These are phyloP conservation scores for Gisinianus flammeolus DNA, from an alignment of 2,888 invertebrate species.

Conservation along the genomic window DNA sequence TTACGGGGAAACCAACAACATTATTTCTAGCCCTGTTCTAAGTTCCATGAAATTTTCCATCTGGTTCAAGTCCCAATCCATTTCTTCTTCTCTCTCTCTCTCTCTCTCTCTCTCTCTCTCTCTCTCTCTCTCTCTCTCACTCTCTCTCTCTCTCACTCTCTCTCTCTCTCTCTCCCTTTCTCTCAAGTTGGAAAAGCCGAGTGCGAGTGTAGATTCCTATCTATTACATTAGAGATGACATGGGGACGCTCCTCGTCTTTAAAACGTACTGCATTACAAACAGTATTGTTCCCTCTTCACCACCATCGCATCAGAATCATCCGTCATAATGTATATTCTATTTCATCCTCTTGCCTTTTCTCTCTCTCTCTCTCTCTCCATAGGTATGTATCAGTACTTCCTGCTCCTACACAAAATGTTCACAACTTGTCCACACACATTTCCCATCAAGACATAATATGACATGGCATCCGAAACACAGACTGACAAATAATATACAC, in stretches of 20 bases:
- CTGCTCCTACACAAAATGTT: neutral
- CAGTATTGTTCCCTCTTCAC: conserved; percentile 22
- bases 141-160: neutral
- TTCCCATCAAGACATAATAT: too few relatives aligned
- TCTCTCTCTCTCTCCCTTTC: too few relatives aligned
- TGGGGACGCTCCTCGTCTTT: conserved; percentile 19
- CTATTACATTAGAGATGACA: conserved; percentile 38
- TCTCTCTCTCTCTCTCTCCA: too few relatives aligned
- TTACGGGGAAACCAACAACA: conserved; percentile 39
- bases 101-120: neutral
- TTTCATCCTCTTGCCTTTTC: neutral
- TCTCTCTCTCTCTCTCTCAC: neutral
- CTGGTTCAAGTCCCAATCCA: conserved; percentile 32
- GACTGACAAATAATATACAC: too few relatives aligned
- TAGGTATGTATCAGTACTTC: neutral
- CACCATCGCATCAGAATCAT: conserved; percentile 8
- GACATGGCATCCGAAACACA: too few relatives aligned
- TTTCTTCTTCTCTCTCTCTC: too few relatives aligned
- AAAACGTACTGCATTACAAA: conserved; percentile 13
- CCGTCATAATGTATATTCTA: too few relatives aligned
- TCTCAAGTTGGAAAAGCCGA: too few relatives aligned
- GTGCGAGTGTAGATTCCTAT: conserved; percentile 24
- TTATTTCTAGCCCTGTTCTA: conserved; percentile 36
- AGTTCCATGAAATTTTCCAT: conserved; percentile 42
- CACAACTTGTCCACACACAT: too few relatives aligned